Base-by-base conservation (phyloP, 1,140 invertebrate species). In the Drosophila pachea region DNA sequence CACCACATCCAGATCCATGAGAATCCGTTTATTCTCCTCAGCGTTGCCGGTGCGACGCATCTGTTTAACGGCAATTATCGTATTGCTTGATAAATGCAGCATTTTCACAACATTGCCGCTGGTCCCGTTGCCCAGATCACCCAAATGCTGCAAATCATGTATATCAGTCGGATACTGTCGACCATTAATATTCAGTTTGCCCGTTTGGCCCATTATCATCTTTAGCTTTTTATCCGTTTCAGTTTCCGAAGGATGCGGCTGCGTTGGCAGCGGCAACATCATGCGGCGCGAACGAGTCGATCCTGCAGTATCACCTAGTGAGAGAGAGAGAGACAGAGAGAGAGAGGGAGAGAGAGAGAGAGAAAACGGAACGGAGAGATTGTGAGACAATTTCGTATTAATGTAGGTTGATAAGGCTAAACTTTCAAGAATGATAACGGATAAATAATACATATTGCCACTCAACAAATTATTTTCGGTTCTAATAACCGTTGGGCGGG, bases 31-130 rank as follows among this genome's bases (percentile, higher is more conserved):
- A 67, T 98, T 98, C 90, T 99, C 98, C 89, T 99, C 98, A 11
- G 93, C 93, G 89, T 99, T 99, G 9, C 97, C 97, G 7, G 97
- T 98, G 42, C 97, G 92, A 67, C 98, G 92, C 98, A 99, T 99
- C 95, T 99, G 97, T 94, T 99, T 99, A 0, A 99, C 98, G 68
- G 98, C 98, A 87, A 99, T 97, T 33, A 96, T 92, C 78, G 94
- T 93, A 22, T 93, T 92, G 72, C 95, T 97, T 7, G 94, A 93
- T 89, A 94, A 95, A 90, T 99, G 97, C 68, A 93, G 90, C 98
- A 99, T 99, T 91, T 98, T 97, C 2, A 98, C 95, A 7, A 99
- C 98, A 91, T 98, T 96, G n/a, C 97, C 97, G 90, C 97, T 99
- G 6, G 97, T 98, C 4, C 98, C 98, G 90, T 96, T 96, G 61